Base-by-base conservation (phyloP, 2,888 invertebrate species). In the Caenorhabditis macrosperma region DNA sequence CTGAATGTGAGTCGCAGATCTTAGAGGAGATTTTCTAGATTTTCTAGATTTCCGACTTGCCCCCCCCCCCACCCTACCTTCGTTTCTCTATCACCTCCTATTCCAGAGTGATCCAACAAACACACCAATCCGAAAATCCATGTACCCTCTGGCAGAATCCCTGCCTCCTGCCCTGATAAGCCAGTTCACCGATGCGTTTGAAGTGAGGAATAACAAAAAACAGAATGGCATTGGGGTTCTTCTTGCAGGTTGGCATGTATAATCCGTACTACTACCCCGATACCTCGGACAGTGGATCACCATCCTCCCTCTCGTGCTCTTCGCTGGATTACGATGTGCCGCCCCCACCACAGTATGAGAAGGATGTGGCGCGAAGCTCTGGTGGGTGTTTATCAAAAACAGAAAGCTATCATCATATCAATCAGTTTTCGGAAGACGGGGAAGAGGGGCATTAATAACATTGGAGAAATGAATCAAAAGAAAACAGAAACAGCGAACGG, bases 311-410 rank as follows among this genome's bases (percentile, higher is more conserved):
- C 0, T 83, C 84, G 7, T 83, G 82, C 46, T 82, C 82, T 17
- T 82, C 81, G 10, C 33, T 82, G 28, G 82, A 84, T 55, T 81
- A 74, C 20, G 83, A 81, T 33, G 77, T 79, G 9, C 79, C 81
- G 20, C 82, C 76, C 12, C 79, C 78, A 10, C 77, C 78, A 38
- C 78, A 77, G 54, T 66, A 72, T 44, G 82, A 82, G 7, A 81
- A 79, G 46, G 82, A 79, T 61, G 81, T 82, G 10, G 82, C 81
- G 35, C 72, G 84, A 57, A 84, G 81, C 71, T 82, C 82, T 41
- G 84, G 82, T 82, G 15, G 35, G 77, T 63, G 33, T 46, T 6
- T 46, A 33, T 71, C 10, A n/a, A 79, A 54, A 38, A 38, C 60
- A 46, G 48, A 17, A 46, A 28, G 52, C 57, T 35, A 35, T 63